Percentiles rank a stretch among this genome's conserved stretches.
These are phyloP conservation scores for Corythornis cristatus DNA, from an alignment of 2,113 vertebrate species.

Conservation along the genomic window DNA sequence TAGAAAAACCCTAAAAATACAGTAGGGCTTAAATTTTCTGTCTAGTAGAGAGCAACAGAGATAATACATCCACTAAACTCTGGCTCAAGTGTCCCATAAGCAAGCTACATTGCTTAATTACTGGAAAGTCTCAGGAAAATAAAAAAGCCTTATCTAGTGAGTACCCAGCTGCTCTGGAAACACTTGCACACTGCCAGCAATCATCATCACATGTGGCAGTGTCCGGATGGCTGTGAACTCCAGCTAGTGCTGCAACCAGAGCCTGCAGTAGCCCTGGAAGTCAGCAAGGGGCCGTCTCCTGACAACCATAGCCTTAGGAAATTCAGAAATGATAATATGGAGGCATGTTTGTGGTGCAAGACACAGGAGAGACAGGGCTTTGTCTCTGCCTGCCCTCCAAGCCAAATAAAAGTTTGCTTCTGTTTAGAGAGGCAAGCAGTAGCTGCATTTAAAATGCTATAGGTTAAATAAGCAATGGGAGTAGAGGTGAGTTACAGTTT, in stretches of 20 bases:
- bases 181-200: rapidly evolving
- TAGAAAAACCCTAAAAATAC: conserved; percentile 68
- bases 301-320: not conserved
- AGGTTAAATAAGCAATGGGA: not conserved
- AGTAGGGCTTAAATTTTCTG: conserved; percentile 17
- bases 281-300: not conserved
- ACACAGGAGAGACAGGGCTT: not conserved
- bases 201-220: rapidly evolving
- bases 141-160: not conserved
- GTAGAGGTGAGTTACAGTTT: not conserved
- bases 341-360: not conserved
- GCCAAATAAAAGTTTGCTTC: not conserved
- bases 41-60: conserved; percentile 19
- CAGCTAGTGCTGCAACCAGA: not conserved
- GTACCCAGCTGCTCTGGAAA: not conserved
- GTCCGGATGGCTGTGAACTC: not conserved
- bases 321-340: not conserved
- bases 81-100: not conserved
- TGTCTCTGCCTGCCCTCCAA: not conserved
- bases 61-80: not conserved
- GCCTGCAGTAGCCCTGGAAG: not conserved
- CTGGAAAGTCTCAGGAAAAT: not conserved
- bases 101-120: not conserved
- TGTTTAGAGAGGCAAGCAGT: not conserved
- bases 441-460: not conserved